Base-by-base conservation (phyloP, 2,797 vertebrate genomes). In the Miichthys miiuy region DNA sequence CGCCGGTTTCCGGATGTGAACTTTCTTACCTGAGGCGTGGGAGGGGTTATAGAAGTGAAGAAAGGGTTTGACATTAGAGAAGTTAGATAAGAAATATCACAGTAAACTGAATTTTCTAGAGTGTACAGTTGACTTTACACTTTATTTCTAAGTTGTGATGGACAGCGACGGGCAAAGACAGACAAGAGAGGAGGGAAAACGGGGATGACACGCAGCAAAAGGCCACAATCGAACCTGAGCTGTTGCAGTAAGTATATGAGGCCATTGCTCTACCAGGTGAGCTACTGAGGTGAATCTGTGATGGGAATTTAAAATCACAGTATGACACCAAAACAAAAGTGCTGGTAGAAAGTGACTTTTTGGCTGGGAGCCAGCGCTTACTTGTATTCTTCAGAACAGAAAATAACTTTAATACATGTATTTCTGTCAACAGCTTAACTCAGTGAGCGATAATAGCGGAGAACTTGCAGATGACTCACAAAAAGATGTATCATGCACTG, bases 1-100 rank as follows among this genome's bases (percentile, higher is more conserved):
- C 0, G 97, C 96, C 1, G 97, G 97, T 88, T 97, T 99, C 76
- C 98, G 96, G 78, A 99, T 96, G 89, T 97, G 97, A 80, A 99
- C 97, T 89, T 96, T 97, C 90, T 98, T 99, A 63, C 96, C 98
- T 99, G 84, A 71, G 25, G 30, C 13, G 23, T 23, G 34, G 50
- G 41, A 50, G 14, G 44, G 68, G 23, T n/a, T 3, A 47, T 9
- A 58, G 13, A 68, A 27, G 14, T 30, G 6, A 54, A 38, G 4
- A 18, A 23, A 46, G 20, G 64, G 11, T 55, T 14, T 14, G 1
- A 41, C n/a, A 17, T 62, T 42, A 71, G 50, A 63, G 21, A 14
- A 17, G 41, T 14, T 27, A 3, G 12, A 65, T 7, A 27, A 44
- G 20, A 12, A 56, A 50, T 4, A 27, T 17, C 68, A 50, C 2